Evolutionary conservation across 2,797 vertebrate species (phyloP), one percentile per base, ranked within the genome.

Genomic region (Bradypodion pumilum): DNA sequence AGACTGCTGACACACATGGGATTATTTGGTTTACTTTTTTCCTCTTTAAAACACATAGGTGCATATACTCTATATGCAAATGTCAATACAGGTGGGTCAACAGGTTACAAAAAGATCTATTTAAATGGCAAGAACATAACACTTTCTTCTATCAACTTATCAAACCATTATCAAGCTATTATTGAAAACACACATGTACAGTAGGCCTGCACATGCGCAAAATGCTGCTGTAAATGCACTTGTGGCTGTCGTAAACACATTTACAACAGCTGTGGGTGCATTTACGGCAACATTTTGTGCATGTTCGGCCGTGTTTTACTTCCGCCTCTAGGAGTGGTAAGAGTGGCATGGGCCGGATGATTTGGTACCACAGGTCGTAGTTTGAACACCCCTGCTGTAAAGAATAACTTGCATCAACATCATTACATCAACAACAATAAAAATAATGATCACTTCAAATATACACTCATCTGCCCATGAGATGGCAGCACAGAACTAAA

Each of bases 401-500:
- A 56, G 52, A 25, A 74, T n/a, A 29, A 32, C 2, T 46, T 44
- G 23, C 42, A 49, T 29, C 25, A 63, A 4, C 9, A 23, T 35
- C 12, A 80, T 13, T 72, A 70, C 19, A 74, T 27, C 12, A 46
- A 29, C 46, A 56, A 40, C 25, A 16, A 56, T 3, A 44, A 73
- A 29, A 29, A 72, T 19, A 56, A 56, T 21, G 13, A 56, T 56
- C 19, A 21, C 63, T 35, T 37, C 10, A 46, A 25, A 27, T 37
- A 46, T 82, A 63, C 15, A 29, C 59, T 74, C 86, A 44, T 10
- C 0, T 72, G 37, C 56, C 94, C 95, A 92, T 94, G 87, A 92
- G 95, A 92, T 95, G 95, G 94, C 94, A 88, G 89, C 73, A 78
- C 73, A 52, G 69, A 62, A 74, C 84, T 90, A 86, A 66, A 78